phyloP scores from a whole-genome alignment of 2,113 vertebrate species.

The Centropus bengalensis region DNA sequence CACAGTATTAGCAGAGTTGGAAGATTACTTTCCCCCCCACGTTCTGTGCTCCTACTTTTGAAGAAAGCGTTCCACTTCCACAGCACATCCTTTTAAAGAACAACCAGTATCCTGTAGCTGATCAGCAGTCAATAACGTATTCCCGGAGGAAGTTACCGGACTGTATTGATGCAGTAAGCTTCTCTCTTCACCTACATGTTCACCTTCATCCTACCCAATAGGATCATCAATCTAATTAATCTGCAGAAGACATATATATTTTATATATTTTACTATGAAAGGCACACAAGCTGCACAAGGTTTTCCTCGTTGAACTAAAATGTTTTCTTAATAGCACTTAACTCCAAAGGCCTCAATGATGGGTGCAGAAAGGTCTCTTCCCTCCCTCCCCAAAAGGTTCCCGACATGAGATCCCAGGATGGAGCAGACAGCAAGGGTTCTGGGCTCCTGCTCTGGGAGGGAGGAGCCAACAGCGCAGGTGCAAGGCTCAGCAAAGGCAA shows the following conservation, averaged over 20 bases:
- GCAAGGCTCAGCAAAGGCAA: neutral
- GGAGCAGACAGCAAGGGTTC: rapidly evolving
- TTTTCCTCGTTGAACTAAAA: neutral
- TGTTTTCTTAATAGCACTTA: neutral
- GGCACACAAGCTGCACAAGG: rapidly evolving
- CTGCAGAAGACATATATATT: no score
- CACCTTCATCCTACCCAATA: neutral
- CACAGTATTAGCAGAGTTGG: neutral
- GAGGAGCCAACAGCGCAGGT: rapidly evolving
- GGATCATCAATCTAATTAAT: neutral
- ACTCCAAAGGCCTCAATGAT: neutral
- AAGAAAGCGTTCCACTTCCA: neutral
- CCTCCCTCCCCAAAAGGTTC: rapidly evolving
- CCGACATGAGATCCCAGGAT: rapidly evolving
- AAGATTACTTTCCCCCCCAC: rapidly evolving
- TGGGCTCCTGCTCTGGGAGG: rapidly evolving
- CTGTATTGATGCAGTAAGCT: neutral
- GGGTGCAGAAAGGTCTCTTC: neutral
- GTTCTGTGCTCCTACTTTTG: neutral
- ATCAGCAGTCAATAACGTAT: rapidly evolving
- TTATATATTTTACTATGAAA: neutral
- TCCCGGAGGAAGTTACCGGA: neutral
- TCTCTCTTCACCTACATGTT: neutral
- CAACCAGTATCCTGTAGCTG: neutral
- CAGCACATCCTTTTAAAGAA: neutral